Evolutionary conservation across 2,888 invertebrate species (phyloP).

Genomic region (Spodoptera picta): DNA sequence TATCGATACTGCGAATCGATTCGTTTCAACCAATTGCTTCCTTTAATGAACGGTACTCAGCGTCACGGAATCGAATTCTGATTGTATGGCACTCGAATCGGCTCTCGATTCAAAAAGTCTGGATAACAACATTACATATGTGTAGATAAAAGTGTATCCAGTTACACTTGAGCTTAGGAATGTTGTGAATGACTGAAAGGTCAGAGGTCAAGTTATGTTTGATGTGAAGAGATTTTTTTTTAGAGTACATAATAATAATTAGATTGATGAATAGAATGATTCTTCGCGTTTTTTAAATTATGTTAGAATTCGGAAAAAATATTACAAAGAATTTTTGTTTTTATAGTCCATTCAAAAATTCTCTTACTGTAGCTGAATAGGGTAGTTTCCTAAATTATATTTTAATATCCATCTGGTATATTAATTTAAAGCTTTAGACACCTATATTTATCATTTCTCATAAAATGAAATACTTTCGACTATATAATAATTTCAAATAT

Average conservation of each 20-base stretch:
- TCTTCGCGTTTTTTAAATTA: too few species aligned
- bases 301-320: too few species aligned
- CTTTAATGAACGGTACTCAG: conserved; percentile 49
- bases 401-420: too few species aligned
- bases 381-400: too few species aligned
- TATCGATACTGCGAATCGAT: conserved; percentile 40
- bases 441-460: too few species aligned
- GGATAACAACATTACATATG: conserved; percentile 13
- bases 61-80: conserved; percentile 43
- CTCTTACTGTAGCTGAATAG: too few species aligned
- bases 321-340: too few species aligned
- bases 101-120: conserved; percentile 33
- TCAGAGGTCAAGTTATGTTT: conserved; percentile 1
- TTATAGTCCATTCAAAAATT: too few species aligned
- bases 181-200: background rate
- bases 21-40: conserved; percentile 51
- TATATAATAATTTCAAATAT: too few species aligned
- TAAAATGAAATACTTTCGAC: too few species aligned
- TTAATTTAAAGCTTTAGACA: too few species aligned
- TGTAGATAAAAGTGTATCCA: background rate
- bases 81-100: conserved; percentile 39
- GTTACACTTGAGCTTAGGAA: conserved; percentile 1
- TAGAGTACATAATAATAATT: background rate
- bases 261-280: background rate
- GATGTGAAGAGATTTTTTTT: background rate